Conservation (phyloP, 2,113 vertebrate species). For the Egretta garzetta region DNA sequence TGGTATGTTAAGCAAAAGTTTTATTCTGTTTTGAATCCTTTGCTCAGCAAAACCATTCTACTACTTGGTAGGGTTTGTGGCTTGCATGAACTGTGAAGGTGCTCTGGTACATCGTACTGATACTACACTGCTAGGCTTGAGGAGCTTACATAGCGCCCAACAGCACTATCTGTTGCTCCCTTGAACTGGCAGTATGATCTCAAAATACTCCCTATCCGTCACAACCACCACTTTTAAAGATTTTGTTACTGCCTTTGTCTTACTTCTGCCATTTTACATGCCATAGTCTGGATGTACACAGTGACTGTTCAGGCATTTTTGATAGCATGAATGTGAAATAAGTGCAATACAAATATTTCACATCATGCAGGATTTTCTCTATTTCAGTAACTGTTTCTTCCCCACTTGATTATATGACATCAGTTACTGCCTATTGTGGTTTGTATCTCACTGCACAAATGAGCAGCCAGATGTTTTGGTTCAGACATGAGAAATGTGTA, state of each 20-base stretch:
- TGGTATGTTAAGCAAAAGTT: not conserved
- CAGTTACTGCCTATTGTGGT: not conserved
- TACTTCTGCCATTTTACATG: not conserved
- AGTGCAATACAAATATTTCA: not conserved
- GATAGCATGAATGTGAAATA: not conserved
- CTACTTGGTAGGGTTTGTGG: not conserved
- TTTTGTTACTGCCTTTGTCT: not conserved
- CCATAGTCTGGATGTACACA: not conserved
- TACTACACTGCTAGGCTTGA: not conserved
- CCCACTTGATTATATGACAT: not conserved
- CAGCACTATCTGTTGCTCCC: rapidly evolving
- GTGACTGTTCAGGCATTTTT: not conserved
- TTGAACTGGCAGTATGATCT: not conserved
- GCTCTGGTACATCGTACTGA: not conserved
- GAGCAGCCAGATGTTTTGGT: not conserved
- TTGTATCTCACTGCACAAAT: not conserved
- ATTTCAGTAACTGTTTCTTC: not conserved
- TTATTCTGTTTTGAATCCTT: not conserved
- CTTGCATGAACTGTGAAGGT: not conserved
- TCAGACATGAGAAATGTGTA: not conserved
- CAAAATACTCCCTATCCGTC: not conserved
- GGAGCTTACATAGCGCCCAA: not conserved
- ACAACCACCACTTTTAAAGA: not conserved
- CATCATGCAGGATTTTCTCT: not conserved
- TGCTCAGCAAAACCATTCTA: not conserved